phyloP scores from a whole-genome alignment of 2,113 vertebrate genomes.

The Dromaius novaehollandiae region DNA sequence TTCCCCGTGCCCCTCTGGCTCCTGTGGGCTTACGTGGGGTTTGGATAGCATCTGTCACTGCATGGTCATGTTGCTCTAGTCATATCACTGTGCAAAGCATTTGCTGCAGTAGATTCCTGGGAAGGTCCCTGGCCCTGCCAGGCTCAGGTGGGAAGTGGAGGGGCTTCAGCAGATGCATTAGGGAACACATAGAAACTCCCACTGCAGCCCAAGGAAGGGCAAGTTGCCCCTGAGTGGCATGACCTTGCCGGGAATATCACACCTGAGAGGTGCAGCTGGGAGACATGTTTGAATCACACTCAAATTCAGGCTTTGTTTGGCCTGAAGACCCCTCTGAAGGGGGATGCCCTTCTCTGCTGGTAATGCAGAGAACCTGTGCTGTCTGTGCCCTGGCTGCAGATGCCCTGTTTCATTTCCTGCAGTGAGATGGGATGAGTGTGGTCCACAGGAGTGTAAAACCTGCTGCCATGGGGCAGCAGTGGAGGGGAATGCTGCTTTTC shows the following conservation, averaged over 20 bases:
- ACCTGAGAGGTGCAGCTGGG: background rate
- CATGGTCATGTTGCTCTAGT: background rate
- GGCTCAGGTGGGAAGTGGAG: background rate
- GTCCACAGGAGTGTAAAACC: background rate
- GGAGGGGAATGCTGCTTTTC: background rate
- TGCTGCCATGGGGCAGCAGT: background rate
- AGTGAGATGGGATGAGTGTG: background rate
- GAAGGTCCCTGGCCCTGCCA: background rate
- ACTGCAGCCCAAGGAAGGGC: background rate
- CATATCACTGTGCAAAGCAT: background rate
- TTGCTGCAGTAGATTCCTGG: background rate
- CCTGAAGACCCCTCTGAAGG: background rate
- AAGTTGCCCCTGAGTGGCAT: background rate
- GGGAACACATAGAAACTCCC: background rate
- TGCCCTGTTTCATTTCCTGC: background rate
- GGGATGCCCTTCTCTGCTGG: background rate
- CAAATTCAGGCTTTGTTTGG: background rate
- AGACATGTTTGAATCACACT: fast-evolving
- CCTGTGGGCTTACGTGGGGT: background rate
- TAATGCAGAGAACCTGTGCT: fast-evolving
- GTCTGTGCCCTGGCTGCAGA: background rate
- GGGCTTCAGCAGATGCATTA: background rate
- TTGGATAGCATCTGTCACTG: constrained; percentile 9
- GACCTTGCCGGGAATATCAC: background rate
- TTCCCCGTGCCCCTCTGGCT: background rate